phyloP scores from a whole-genome alignment of 2,797 vertebrate species.

The Luscinia megarhynchos region DNA sequence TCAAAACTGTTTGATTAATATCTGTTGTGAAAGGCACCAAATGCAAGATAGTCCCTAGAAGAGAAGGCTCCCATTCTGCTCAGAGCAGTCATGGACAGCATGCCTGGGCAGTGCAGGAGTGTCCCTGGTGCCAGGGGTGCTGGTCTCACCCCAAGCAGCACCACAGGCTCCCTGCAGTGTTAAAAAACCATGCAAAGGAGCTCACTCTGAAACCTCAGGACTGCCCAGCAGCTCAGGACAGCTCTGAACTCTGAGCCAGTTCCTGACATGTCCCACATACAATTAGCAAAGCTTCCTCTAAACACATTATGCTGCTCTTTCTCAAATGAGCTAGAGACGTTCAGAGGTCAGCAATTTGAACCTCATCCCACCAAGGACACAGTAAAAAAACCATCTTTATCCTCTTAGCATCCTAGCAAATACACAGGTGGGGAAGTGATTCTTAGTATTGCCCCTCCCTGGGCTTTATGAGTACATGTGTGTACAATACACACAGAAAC shows the following conservation, averaged over 20 bases:
- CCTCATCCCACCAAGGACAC: not conserved
- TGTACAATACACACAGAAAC: not conserved
- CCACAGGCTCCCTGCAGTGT: not conserved
- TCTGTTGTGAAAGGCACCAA: not conserved
- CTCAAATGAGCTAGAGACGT: not conserved
- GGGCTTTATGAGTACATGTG: not conserved
- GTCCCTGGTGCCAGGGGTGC: not conserved
- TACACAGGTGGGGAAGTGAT: not conserved
- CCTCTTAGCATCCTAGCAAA: not conserved
- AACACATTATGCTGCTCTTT: not conserved
- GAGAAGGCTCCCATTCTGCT: not conserved
- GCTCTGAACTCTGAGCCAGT: not conserved
- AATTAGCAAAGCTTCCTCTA: not conserved
- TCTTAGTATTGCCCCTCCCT: not conserved
- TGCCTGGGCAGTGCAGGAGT: not conserved
- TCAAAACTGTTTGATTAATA: not conserved
- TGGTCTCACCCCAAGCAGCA: not conserved
- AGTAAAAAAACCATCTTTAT: not conserved
- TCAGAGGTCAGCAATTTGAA: not conserved
- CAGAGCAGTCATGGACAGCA: not conserved
- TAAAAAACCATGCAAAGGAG: not conserved
- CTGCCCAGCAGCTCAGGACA: not conserved
- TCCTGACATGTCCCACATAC: not conserved
- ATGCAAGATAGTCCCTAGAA: not conserved
- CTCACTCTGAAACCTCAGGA: not conserved